These are phyloP conservation scores for Actinia tenebrosa DNA, from an alignment of 64 coral and sea anemone species.

Conservation along the genomic window DNA sequence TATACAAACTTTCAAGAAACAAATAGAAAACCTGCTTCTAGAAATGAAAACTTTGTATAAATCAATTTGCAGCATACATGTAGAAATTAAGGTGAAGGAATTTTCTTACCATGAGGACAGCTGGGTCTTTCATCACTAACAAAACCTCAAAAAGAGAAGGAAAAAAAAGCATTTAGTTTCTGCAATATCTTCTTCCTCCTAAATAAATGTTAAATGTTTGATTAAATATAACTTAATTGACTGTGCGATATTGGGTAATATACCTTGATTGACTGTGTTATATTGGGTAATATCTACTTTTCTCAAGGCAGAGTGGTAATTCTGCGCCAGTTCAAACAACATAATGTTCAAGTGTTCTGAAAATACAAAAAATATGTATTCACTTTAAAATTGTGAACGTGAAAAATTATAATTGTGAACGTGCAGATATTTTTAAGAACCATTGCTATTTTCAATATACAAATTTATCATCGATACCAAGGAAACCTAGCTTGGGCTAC, in stretches of 20 bases:
- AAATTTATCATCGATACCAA: too few relatives aligned
- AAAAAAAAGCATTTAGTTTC: too few relatives aligned
- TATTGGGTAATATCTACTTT: slow-evolving; percentile 78
- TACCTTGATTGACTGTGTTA: slow-evolving; percentile 49
- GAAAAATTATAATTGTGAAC: too few relatives aligned
- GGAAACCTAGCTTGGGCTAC: too few relatives aligned
- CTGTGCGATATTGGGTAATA: slow-evolving; percentile 42
- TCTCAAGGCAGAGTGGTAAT: slow-evolving; percentile 55
- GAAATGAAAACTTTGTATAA: too few relatives aligned
- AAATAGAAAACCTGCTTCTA: too few relatives aligned
- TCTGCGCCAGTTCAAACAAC: slow-evolving; percentile 81
- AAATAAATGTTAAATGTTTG: too few relatives aligned
- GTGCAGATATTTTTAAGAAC: too few relatives aligned
- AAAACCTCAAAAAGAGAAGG: not conserved
- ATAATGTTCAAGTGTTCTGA: slow-evolving; percentile 94
- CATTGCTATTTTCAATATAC: too few relatives aligned
- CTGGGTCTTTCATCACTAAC: slow-evolving; percentile 47
- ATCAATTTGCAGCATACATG: too few relatives aligned
- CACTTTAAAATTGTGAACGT: too few relatives aligned
- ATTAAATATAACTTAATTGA: slow-evolving; percentile 17
- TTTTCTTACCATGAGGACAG: slow-evolving; percentile 73
- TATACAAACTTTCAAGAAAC: not conserved
- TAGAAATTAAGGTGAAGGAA: too few relatives aligned
- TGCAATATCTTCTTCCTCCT: not conserved
- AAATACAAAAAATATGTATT: not conserved